Evolutionary conservation across 2,888 invertebrate species (phyloP).

Genomic region (Seira musarum): DNA sequence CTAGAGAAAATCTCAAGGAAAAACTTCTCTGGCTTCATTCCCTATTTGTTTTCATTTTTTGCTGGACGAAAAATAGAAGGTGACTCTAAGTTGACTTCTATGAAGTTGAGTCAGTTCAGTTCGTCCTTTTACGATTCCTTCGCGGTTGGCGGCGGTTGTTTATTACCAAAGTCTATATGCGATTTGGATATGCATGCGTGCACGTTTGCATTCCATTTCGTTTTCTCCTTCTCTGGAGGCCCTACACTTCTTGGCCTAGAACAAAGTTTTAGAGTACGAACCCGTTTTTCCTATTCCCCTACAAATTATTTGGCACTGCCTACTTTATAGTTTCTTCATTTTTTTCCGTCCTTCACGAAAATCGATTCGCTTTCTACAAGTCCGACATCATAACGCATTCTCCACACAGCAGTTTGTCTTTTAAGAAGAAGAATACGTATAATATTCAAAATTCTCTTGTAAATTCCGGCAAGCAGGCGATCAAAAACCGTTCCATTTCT

Average conservation of each 20-base stretch:
- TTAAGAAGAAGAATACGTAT: slow-evolving; percentile 25
- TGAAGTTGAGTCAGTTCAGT: too few relatives aligned
- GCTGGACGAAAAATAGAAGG: not conserved
- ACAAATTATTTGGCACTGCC: not conserved
- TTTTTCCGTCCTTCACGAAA: slow-evolving; percentile 15
- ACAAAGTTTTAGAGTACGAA: too few relatives aligned
- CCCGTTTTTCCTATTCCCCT: too few relatives aligned
- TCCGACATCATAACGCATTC: slow-evolving; percentile 29
- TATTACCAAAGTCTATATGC: too few relatives aligned
- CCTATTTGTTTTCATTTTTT: not conserved
- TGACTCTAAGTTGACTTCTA: too few relatives aligned
- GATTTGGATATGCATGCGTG: slow-evolving; percentile 31
- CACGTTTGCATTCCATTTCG: slow-evolving; percentile 34
- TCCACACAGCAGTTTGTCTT: slow-evolving; percentile 53
- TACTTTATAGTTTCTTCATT: slow-evolving; percentile 31
- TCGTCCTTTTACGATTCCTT: too few relatives aligned
- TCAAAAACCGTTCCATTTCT: not conserved
- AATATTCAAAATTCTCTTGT: slow-evolving; percentile 20
- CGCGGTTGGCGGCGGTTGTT: too few relatives aligned
- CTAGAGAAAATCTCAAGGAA: slow-evolving; percentile 36
- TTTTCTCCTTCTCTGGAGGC: not conserved
- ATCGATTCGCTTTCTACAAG: slow-evolving; percentile 44
- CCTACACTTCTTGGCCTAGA: too few relatives aligned
- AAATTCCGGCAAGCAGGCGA: slow-evolving; percentile 20
- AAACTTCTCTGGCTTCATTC: slow-evolving; percentile 40